Percentiles rank a stretch among this genome's conserved stretches.
These are phyloP conservation scores for Aphaenogaster rudis DNA, from an alignment of 1,140 invertebrate species.

Conservation along the genomic window DNA sequence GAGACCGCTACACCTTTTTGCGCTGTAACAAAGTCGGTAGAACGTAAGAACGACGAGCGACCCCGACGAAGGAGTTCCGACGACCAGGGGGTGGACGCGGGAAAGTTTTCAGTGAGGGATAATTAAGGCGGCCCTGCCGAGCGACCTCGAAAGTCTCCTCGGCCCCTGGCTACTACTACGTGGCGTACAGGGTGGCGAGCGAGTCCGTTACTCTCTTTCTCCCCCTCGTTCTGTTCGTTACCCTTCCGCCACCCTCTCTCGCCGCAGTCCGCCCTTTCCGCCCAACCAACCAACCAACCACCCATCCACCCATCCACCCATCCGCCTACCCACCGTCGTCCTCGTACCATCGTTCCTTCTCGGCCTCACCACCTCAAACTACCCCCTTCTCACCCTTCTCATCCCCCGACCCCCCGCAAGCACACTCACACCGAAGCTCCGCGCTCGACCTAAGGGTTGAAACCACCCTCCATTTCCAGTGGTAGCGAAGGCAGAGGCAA, in stretches of 20 bases:
- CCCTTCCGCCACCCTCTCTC: slow-evolving; percentile 63
- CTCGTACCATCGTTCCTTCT: slow-evolving; percentile 73
- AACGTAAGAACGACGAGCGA: slow-evolving; percentile 49
- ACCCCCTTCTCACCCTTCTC: slow-evolving; percentile 54
- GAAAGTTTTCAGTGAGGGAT: slow-evolving; percentile 74
- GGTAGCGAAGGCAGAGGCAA: slow-evolving; percentile 79
- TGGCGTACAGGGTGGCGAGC: slow-evolving; percentile 72
- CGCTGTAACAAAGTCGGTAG: slow-evolving; percentile 39
- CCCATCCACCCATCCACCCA: slow-evolving; percentile 70
- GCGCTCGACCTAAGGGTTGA: slow-evolving; percentile 78
- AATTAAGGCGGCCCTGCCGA: slow-evolving; percentile 82
- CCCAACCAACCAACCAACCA: slow-evolving; percentile 63
- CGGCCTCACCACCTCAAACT: slow-evolving; percentile 68
- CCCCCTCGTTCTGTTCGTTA: slow-evolving; percentile 80
- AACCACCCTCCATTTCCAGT: slow-evolving; percentile 81
- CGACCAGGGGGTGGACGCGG: slow-evolving; percentile 31
- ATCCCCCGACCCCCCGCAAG: slow-evolving; percentile 52
- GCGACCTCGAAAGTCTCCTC: slow-evolving; percentile 83
- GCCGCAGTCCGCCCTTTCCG: slow-evolving; percentile 67
- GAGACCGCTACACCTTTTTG: slow-evolving; percentile 59
- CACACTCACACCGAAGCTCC: slow-evolving; percentile 69
- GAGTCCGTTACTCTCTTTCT: slow-evolving; percentile 83
- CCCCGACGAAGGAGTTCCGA: slow-evolving; percentile 37
- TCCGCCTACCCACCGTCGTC: slow-evolving; percentile 64
- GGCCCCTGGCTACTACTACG: slow-evolving; percentile 75